Conservation (phyloP, 2,888 invertebrate species). For the Yponomeuta evonymella region DNA sequence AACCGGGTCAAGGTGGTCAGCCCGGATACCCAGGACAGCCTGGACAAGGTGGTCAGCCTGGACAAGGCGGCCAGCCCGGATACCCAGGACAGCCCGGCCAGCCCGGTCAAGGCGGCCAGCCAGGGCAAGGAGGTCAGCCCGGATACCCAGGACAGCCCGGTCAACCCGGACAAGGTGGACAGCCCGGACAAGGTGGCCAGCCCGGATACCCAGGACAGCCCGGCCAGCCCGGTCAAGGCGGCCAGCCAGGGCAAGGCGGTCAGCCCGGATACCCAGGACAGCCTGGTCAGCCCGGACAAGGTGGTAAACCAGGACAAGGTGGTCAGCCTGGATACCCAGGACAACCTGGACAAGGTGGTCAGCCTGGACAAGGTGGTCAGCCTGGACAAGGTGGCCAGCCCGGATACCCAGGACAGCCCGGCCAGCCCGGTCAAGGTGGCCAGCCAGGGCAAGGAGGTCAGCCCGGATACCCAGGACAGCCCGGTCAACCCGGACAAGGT, state of each 20-base stretch:
- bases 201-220: slow-evolving; percentile 21
- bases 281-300: slow-evolving; percentile 28
- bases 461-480: slow-evolving; percentile 16
- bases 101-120: slow-evolving; percentile 20
- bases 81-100: slow-evolving; percentile 17
- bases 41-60: slow-evolving; percentile 22
- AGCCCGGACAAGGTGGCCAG: slow-evolving; percentile 29
- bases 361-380: slow-evolving; percentile 24
- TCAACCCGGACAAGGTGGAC: slow-evolving; percentile 21
- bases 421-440: slow-evolving; percentile 8
- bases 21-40: slow-evolving; percentile 58
- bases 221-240: slow-evolving; percentile 43
- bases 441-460: slow-evolving; percentile 16
- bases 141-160: slow-evolving; percentile 19
- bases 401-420: slow-evolving; percentile 18
- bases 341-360: slow-evolving; percentile 29
- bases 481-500: slow-evolving; percentile 13
- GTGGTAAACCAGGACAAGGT: slow-evolving; percentile 50
- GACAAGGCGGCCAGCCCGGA: background rate
- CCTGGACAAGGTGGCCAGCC: slow-evolving; percentile 13
- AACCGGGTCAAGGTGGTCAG: slow-evolving; percentile 59
- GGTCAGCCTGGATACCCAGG: slow-evolving; percentile 38
- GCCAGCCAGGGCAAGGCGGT: slow-evolving; percentile 39
- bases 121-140: slow-evolving; percentile 17
- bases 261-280: slow-evolving; percentile 28